Percentiles rank a stretch among this genome's conserved stretches.
Evolutionary conservation across 2,888 invertebrate species (phyloP).

Genomic region (Crocallis elinguaria): DNA sequence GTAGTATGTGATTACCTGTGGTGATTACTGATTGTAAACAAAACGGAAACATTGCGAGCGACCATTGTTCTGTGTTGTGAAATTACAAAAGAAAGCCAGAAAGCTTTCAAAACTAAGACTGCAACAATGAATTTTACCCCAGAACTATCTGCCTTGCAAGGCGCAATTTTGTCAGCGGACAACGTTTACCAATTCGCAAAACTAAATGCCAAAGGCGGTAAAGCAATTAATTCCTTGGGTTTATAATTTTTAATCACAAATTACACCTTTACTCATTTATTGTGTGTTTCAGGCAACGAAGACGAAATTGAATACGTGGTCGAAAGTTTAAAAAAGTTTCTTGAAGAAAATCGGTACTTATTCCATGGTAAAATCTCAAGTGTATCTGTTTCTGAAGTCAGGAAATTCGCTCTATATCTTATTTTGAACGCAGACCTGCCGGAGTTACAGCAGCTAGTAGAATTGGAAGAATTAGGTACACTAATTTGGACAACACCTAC

Average conservation of each 20-base stretch:
- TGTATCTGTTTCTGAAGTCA: slow-evolving; percentile 42
- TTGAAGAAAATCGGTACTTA: slow-evolving; percentile 57
- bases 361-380: slow-evolving; percentile 40
- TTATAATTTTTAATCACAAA: slow-evolving; percentile 12
- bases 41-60: no score
- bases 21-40: no score
- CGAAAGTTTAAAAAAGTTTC: slow-evolving; percentile 51
- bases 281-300: slow-evolving; percentile 65
- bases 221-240: not conserved
- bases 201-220: slow-evolving; percentile 70
- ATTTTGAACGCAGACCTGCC: slow-evolving; percentile 66
- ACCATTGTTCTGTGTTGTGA: no score
- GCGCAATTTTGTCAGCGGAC: slow-evolving; percentile 67
- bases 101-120: no score
- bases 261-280: not conserved
- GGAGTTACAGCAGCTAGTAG: slow-evolving; percentile 60
- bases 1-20: no score
- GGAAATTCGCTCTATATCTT: slow-evolving; percentile 68
- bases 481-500: slow-evolving; percentile 70
- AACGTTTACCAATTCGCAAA: slow-evolving; percentile 62
- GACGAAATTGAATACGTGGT: slow-evolving; percentile 61
- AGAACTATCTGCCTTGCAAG: slow-evolving; percentile 69
- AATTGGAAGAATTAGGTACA: slow-evolving; percentile 61
- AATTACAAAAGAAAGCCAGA: no score
- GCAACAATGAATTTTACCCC: slow-evolving; percentile 65